A percentile compares a stretch with the other conserved stretches of the same genome.
phyloP scores from a whole-genome alignment of 2,888 invertebrate genomes.

The Troglohyphantes excavatus region DNA sequence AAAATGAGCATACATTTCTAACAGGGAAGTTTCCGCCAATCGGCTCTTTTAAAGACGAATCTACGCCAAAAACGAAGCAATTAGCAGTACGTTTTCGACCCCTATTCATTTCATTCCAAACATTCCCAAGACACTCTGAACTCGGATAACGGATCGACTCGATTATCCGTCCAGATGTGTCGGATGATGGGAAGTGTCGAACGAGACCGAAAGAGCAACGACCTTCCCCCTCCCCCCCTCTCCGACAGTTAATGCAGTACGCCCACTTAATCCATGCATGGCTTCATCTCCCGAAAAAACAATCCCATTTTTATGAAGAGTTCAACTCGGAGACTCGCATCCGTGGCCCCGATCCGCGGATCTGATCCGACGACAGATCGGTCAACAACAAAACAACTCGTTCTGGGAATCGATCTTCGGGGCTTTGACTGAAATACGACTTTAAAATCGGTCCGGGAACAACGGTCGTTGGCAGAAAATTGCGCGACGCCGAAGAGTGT shows the following conservation, averaged over 20 bases:
- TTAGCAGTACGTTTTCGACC: neutral
- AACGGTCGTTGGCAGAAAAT: no score
- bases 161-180: neutral
- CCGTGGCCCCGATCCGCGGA: neutral
- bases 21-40: no score
- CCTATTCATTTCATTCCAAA: no score
- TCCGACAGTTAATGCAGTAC: neutral
- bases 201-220: neutral
- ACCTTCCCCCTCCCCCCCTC: no score
- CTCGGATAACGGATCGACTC: neutral
- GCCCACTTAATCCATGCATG: slow-evolving; percentile 17
- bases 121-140: neutral
- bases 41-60: no score
- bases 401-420: no score
- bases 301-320: slow-evolving; percentile 8
- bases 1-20: no score
- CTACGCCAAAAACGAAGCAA: no score
- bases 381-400: no score
- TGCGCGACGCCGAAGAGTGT: no score
- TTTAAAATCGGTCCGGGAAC: no score
- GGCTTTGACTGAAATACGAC: no score
- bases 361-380: neutral
- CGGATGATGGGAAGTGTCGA: slow-evolving; percentile 9
- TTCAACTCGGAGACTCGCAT: neutral
- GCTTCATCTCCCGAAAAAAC: slow-evolving; percentile 36